phyloP scores from a whole-genome alignment of 2,888 invertebrate genomes.

The Papilio gigon region DNA sequence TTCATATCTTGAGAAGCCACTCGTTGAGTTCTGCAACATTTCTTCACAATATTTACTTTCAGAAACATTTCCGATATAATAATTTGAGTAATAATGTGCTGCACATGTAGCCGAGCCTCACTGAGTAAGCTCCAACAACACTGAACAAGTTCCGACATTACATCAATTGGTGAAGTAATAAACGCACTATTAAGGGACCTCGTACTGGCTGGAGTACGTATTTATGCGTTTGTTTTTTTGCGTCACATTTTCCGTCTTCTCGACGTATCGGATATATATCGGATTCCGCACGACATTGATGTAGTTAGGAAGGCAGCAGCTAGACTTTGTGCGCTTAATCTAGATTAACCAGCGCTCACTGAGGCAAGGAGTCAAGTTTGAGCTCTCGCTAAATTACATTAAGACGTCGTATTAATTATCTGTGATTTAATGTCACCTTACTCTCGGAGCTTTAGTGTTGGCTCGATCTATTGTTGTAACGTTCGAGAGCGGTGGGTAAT shows the following conservation, averaged over 20 bases:
- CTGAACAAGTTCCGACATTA: background rate
- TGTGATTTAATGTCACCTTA: constrained; percentile 39
- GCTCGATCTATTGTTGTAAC: background rate
- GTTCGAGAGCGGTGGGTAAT: background rate
- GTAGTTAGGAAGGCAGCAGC: constrained; percentile 9
- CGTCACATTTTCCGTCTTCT: background rate
- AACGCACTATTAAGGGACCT: background rate
- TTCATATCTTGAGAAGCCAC: background rate
- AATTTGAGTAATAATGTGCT: background rate
- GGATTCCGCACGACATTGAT: constrained; percentile 18
- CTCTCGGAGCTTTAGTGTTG: constrained; percentile 6
- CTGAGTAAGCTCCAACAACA: background rate
- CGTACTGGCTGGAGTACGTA: background rate
- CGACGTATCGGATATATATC: constrained; percentile 3
- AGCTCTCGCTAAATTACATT: constrained; percentile 39
- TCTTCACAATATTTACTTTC: background rate
- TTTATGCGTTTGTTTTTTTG: background rate
- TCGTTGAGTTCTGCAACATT: background rate
- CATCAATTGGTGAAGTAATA: background rate
- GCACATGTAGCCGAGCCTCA: background rate
- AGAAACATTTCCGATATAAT: background rate
- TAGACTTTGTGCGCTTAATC: constrained; percentile 31
- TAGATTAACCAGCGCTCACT: constrained; percentile 31
- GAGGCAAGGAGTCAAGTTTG: constrained; percentile 35
- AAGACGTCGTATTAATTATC: constrained; percentile 38